Base-by-base conservation (phyloP, 2,113 vertebrate genomes). In the Glaucomys volans region DNA sequence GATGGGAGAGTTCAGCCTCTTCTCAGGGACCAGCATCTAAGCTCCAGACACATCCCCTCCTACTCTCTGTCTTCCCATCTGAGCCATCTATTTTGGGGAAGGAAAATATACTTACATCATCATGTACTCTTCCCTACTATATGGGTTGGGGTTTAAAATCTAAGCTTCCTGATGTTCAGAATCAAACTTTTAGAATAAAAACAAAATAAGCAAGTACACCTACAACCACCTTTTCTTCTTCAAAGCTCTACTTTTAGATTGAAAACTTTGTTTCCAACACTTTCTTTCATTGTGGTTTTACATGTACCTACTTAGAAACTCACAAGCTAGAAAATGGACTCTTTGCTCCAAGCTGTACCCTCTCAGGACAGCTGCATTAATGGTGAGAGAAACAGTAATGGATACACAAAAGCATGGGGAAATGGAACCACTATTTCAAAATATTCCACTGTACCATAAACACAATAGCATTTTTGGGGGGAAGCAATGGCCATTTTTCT, bases 61-160 rank as follows among this genome's bases (percentile, higher is more conserved):
- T 32, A 88, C 72, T 96, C 92, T 37, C 83, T 52, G 44, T 64
- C 85, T 82, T 95, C 66, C 72, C 72, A 90, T 50, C 93, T 85
- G 64, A 89, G 40, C 54, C 90, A 40, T 89, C 93, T 95, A 69
- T 92, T 66, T 64, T 42, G 10, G 37, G 77, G 42, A 91, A 88
- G 84, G 52, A 94, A 94, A 72, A 77, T 64, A 59, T 7, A 66
- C 44, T 96, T 94, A 57, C 24, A 28, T 86, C 52, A 83, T 54
- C 69, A 64, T 30, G 8, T 35, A n/a, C 54, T 74, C 90, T 59
- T 86, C 47, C 74, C 30, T 82, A 30, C 40, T 26, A 0, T 59
- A 66, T 67, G 57, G 32, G 87, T 90, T 77, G 18, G 20, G 26
- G 71, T 54, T 87, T 75, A 82, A 84, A 87, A 57, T 47, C 37